Evolutionary conservation across 2,113 vertebrate species (phyloP), one percentile per base, ranked within the genome.

Genomic region (Alectura lathami): DNA sequence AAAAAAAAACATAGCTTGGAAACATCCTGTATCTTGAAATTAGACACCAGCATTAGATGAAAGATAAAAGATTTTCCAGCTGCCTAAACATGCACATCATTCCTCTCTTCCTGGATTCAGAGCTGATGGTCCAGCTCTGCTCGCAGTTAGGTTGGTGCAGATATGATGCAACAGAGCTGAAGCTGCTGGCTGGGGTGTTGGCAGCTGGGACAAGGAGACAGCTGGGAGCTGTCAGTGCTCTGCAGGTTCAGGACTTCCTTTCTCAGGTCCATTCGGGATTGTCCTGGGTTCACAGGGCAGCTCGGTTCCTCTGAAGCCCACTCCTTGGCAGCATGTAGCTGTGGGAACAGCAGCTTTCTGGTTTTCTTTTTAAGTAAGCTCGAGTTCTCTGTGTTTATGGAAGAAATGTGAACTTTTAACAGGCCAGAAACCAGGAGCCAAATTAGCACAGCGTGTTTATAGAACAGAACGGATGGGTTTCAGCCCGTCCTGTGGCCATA

Each of bases 41-140:
- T 20, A 86, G 51, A 84, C 56, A 47, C 47, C 69, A 9, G 68
- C 69, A 83, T 84, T 75, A 83, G 86, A 72, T 30, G 43, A 70
- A 93, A 78, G 80, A 84, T 30, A 21, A 88, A 89, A 86, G 80
- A 13, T 72, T 91, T 94, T 78, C 73, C 77, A 81, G 60, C 86
- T 70, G 80, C 80, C 56, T 56, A 6, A 54, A 56, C 13, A 57
- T 6, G 43, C 9, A 0, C 11, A 22, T 88, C 63, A 83, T 81
- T 15, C 66, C 1, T 5, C 68, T 83, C 60, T 38, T 29, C 84
- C 73, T 60, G 73, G 32, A 17, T 47, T 34, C 0, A 0, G 85
- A 86, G 24, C 72, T 36, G 4, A 48, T 7, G 59, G 45, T 53
- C 50, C 17, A 66, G 22, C 56, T 56, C 13, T 32, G 81, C 47